Conservation (phyloP, 2,113 vertebrate genomes). For the Ceuthmochares aereus region DNA sequence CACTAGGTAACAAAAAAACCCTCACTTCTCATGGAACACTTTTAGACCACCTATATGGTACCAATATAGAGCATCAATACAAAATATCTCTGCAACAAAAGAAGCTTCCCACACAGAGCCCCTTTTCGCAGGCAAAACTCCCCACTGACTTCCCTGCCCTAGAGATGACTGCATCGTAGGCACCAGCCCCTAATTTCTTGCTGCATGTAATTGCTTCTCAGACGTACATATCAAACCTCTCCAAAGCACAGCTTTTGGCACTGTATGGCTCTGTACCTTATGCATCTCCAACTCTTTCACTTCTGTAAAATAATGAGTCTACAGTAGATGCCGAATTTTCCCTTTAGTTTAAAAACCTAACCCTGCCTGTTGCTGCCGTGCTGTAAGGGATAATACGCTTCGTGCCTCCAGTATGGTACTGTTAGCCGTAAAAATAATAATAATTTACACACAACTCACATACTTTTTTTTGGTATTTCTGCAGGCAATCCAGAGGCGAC, state of each 20-base stretch:
- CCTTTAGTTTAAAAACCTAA: neutral
- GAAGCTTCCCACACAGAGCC: accelerated
- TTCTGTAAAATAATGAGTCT: neutral
- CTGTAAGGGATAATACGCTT: neutral
- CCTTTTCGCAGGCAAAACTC: neutral
- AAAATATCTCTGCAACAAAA: neutral
- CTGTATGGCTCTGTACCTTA: neutral
- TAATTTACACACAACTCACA: slow-evolving; percentile 30
- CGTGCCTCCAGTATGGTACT: neutral
- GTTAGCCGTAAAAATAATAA: neutral
- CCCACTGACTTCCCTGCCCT: neutral
- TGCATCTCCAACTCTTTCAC: neutral
- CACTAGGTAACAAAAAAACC: neutral
- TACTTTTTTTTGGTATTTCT: neutral
- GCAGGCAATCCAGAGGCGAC: slow-evolving; percentile 49
- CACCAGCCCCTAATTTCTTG: neutral
- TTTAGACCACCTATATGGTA: neutral
- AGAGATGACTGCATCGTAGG: neutral
- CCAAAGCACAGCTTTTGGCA: neutral
- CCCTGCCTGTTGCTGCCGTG: neutral
- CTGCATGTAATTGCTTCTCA: neutral
- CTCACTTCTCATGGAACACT: neutral
- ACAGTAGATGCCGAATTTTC: neutral
- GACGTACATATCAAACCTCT: neutral
- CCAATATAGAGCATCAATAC: neutral